These are phyloP conservation scores for Trichogramma dendrolimi DNA, from an alignment of 2,888 invertebrate species.

Conservation along the genomic window DNA sequence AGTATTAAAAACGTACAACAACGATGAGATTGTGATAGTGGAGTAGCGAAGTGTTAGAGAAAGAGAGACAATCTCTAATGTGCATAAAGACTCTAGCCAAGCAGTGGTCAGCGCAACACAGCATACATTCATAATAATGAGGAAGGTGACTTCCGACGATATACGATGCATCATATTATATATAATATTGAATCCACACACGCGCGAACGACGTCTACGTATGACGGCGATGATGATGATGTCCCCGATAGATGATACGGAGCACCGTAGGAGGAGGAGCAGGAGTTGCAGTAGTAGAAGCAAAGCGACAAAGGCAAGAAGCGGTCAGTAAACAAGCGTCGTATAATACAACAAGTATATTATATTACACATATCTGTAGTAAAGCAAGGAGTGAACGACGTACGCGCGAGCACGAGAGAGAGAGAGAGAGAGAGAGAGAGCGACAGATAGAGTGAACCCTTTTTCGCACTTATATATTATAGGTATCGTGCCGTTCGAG, in stretches of 20 bases:
- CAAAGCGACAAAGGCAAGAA: no score
- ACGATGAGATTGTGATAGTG: no score
- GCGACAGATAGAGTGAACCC: conserved; percentile 19
- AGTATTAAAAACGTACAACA: no score
- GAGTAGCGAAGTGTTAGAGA: conserved; percentile 38
- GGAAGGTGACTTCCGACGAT: conserved; percentile 54
- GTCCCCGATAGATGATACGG: no score
- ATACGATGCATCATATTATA: conserved; percentile 33
- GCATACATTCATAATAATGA: conserved; percentile 47
- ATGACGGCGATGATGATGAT: conserved; percentile 19
- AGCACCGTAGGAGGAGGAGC: neutral
- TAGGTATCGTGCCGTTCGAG: conserved; percentile 3
- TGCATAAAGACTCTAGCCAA: conserved; percentile 47
- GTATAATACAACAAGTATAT: no score
- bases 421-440: conserved; percentile 16
- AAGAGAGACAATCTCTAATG: conserved; percentile 52
- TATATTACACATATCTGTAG: no score
- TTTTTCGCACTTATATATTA: neutral
- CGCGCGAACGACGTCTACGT: conserved; percentile 12
- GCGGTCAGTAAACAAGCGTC: no score
- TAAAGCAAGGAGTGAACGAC: conserved; percentile 6
- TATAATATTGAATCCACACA: neutral
- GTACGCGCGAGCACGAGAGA: conserved; percentile 6
- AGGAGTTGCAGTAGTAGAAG: neutral
- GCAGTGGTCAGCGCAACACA: conserved; percentile 36